Conservation (phyloP, 2,888 invertebrate genomes). For the Desoria tigrina region DNA sequence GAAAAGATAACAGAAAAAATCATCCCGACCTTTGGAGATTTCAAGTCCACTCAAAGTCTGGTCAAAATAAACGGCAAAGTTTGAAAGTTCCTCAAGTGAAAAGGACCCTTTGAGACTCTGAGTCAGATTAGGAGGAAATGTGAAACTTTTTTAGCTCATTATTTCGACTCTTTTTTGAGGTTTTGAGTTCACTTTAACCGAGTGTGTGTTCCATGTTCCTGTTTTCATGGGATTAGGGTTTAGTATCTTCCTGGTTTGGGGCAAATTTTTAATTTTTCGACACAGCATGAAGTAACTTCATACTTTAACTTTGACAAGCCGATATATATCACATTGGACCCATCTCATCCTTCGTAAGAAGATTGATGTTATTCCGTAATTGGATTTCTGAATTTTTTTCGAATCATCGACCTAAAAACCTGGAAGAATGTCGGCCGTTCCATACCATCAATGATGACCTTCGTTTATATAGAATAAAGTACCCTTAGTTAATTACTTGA, state of each 20-base stretch:
- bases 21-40: no score
- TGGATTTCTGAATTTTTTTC: neutral
- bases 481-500: no score
- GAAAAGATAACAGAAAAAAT: no score
- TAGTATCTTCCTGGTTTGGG: conserved; percentile 6
- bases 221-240: conserved; percentile 1
- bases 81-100: conserved; percentile 2
- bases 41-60: no score
- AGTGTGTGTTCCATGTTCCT: conserved; percentile 11
- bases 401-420: no score
- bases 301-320: no score
- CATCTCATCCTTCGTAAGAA: conserved; percentile 5
- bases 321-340: no score
- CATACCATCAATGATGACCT: no score
- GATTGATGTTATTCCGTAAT: conserved; percentile 4
- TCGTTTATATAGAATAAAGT: no score
- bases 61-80: no score
- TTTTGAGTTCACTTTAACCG: neutral
- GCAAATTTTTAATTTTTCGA: conserved; percentile 13
- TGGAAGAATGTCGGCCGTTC: no score
- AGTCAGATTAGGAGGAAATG: conserved; percentile 6
- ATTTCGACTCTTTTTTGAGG: conserved; percentile 8
- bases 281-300: conserved; percentile 18
- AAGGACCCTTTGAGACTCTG: neutral
- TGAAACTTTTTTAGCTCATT: conserved; percentile 17